Percentiles rank a stretch among this genome's conserved stretches.
These are phyloP conservation scores for Lycopodina hypogea DNA, from an alignment of 37 sponge, comb jelly and placozoan genomes.

Conservation along the genomic window DNA sequence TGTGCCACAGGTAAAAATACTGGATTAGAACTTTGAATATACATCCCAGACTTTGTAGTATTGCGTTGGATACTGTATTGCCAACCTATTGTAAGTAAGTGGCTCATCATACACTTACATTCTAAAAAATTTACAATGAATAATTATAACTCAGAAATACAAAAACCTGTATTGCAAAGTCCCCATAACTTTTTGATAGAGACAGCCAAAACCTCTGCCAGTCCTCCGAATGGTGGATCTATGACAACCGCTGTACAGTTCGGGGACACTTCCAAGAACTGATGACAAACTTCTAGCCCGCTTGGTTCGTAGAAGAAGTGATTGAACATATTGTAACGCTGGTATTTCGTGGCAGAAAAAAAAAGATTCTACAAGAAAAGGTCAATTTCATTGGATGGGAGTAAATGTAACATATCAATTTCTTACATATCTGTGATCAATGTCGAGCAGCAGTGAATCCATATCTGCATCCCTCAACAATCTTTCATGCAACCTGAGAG, in stretches of 20 bases:
- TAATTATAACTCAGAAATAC: too few relatives aligned
- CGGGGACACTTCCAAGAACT: not conserved
- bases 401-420: not conserved
- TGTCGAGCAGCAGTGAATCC: conserved; percentile 73
- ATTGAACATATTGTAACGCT: conserved; percentile 88
- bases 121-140: too few relatives aligned
- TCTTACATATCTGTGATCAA: conserved; percentile 88
- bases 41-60: too few relatives aligned
- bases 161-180: conserved; percentile 47
- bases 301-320: conserved; percentile 65
- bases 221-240: conserved; percentile 94
- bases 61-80: too few relatives aligned
- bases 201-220: conserved; percentile 49
- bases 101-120: too few relatives aligned
- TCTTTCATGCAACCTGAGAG: conserved; percentile 63
- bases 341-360: conserved; percentile 47
- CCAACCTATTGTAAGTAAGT: too few relatives aligned
- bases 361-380: conserved; percentile 71
- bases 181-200: conserved; percentile 58
- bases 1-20: too few relatives aligned
- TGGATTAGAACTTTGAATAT: too few relatives aligned
- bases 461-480: conserved; percentile 1
- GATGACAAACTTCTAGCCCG: conserved; percentile 17
- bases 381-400: not conserved
- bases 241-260: conserved; percentile 26